A percentile compares a stretch with the other conserved stretches of the same genome.
Conservation (phyloP, 2,888 invertebrate genomes). For the Laothoe populi region DNA sequence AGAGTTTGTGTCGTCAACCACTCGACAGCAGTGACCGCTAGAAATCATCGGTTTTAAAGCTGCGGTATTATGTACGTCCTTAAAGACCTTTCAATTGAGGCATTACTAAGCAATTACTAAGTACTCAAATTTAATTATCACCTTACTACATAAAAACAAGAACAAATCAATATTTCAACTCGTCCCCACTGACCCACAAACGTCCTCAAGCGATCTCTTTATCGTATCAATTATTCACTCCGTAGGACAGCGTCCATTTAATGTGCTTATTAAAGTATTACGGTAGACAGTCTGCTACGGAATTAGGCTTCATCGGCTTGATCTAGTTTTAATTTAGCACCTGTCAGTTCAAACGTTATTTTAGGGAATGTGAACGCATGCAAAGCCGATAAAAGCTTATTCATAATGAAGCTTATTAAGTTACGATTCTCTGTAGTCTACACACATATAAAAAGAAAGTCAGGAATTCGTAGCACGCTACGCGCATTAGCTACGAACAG, state of each 20-base stretch:
- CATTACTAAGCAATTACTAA: neutral
- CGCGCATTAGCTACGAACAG: constrained; percentile 37
- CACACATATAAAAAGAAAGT: neutral
- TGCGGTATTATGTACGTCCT: too few species aligned
- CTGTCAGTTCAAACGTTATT: neutral
- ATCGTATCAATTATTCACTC: constrained; percentile 30
- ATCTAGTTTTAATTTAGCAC: constrained; percentile 16
- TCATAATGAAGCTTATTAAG: too few species aligned
- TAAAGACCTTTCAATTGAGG: too few species aligned
- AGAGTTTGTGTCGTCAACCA: too few species aligned
- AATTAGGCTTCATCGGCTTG: constrained; percentile 24
- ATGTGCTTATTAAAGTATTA: neutral
- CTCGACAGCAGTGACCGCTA: too few species aligned
- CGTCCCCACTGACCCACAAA: constrained; percentile 18
- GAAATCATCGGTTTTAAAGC: too few species aligned
- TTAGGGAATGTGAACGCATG: too few species aligned
- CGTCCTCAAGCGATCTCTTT: constrained; percentile 29
- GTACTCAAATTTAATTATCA: neutral
- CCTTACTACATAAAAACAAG: neutral
- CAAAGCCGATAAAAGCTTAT: too few species aligned
- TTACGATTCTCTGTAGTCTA: too few species aligned
- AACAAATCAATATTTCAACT: neutral
- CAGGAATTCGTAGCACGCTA: constrained; percentile 10
- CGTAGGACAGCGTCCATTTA: neutral
- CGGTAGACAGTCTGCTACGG: neutral